Base-by-base conservation (phyloP, 2,797 vertebrate genomes). In the Phataginus tetradactyla region DNA sequence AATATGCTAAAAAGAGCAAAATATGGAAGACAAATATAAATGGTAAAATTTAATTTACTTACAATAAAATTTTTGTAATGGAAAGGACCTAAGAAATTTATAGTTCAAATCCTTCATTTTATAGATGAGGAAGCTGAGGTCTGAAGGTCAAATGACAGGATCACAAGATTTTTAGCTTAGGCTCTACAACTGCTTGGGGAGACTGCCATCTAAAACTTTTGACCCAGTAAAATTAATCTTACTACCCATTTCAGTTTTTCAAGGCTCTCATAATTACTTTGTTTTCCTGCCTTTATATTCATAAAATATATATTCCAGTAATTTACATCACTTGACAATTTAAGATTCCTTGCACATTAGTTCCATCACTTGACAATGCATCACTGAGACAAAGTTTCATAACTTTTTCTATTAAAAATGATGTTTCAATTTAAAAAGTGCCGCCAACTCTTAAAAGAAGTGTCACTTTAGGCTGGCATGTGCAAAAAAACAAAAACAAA, bases 381-480 rank as follows among this genome's bases (percentile, higher is more conserved):
- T 13, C 87, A 80, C 4, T 75, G 49, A 88, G 32, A 96, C 37
- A 90, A 90, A 96, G 27, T 97, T 92, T 90, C 25, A 74, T 85
- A 74, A 72, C 91, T 92, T 85, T 59, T 94, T 96, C 84, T 96
- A 96, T 68, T 86, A 72, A 95, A 96, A 96, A 90, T 39, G 68
- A 37, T 81, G 61, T 90, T 95, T 86, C 29, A 79, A 79, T 61
- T 96, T 93, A 75, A 97, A 96, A 97, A 95, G 80, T 0, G 87
- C 94, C 91, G 97, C 96, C 77, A 96, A 97, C 53, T 97, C 91
- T 92, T 81, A 77, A 71, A 68, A 71, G 2, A 96, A 88, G 55
- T 93, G 78, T 96, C 94, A 94, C 25, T 80, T 68, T 79, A 96
- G 78, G 55, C 51, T 97, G 29, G 5, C 63, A 68, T 80, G 14